Conservation (phyloP, 1,140 invertebrate species). For the Drosophila seguyi region DNA sequence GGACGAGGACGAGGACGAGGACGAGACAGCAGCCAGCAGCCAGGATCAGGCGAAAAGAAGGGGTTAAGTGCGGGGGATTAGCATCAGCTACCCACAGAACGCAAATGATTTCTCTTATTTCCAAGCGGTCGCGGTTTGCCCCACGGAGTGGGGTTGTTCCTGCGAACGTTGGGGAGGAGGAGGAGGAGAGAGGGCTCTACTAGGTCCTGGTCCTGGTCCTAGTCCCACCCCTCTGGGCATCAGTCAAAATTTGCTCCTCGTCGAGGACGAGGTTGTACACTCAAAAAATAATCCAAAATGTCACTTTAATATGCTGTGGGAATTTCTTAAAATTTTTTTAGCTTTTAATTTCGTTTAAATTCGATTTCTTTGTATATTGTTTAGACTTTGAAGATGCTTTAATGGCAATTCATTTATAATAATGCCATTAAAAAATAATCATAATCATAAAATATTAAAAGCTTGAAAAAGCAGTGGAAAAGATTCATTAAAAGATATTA, state of each 20-base stretch:
- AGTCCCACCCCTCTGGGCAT: slow-evolving; percentile 12
- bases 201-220: slow-evolving; percentile 8
- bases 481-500: no score
- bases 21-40: slow-evolving; percentile 30
- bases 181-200: background rate
- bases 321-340: background rate
- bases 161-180: no score
- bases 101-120: slow-evolving; percentile 81
- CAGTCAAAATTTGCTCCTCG: slow-evolving; percentile 23
- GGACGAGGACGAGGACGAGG: slow-evolving; percentile 43
- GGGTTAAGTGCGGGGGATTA: slow-evolving; percentile 42
- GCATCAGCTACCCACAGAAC: slow-evolving; percentile 58
- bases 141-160: slow-evolving; percentile 4
- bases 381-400: no score
- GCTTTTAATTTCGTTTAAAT: no score
- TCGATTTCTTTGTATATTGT: no score
- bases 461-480: no score
- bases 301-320: background rate
- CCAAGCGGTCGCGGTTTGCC: slow-evolving; percentile 49
- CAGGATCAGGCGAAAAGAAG: slow-evolving; percentile 2
- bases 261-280: slow-evolving; percentile 6
- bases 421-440: no score
- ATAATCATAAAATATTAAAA: no score
- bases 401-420: no score
- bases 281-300: background rate